Evolutionary conservation across 1,140 invertebrate species (phyloP).

Genomic region (Stegodyphus mimosarum): DNA sequence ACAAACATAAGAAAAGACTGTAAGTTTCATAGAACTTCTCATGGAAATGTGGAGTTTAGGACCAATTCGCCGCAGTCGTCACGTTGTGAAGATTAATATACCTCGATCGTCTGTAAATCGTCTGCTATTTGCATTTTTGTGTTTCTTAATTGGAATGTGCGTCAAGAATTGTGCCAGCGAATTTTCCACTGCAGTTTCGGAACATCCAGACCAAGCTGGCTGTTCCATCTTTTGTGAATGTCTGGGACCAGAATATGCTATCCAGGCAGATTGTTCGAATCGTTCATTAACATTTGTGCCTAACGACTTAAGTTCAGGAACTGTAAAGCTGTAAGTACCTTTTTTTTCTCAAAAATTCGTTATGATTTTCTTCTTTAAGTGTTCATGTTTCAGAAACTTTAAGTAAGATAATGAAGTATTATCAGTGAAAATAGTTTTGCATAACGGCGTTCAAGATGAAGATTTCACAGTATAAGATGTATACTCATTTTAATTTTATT

Average conservation of each 20-base stretch:
- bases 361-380: background rate
- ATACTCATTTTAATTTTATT: too few species aligned
- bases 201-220: background rate
- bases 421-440: too few species aligned
- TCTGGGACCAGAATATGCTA: conserved; percentile 43
- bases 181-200: background rate
- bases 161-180: background rate
- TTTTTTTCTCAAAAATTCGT: background rate
- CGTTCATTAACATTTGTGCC: conserved; percentile 25
- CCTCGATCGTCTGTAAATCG: background rate
- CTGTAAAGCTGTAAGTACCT: conserved; percentile 51
- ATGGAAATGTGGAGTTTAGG: background rate
- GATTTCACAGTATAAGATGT: too few species aligned
- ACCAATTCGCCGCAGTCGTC: background rate
- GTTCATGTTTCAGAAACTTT: too few species aligned
- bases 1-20: background rate
- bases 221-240: conserved; percentile 49
- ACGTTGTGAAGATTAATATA: background rate
- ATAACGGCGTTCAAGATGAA: too few species aligned
- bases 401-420: too few species aligned
- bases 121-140: background rate
- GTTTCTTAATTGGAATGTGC: background rate
- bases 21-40: background rate
- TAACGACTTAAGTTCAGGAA: background rate
- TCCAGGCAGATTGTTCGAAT: conserved; percentile 57